Evolutionary conservation across 2,888 invertebrate species (phyloP).

Genomic region (Ectemnius continuus): DNA sequence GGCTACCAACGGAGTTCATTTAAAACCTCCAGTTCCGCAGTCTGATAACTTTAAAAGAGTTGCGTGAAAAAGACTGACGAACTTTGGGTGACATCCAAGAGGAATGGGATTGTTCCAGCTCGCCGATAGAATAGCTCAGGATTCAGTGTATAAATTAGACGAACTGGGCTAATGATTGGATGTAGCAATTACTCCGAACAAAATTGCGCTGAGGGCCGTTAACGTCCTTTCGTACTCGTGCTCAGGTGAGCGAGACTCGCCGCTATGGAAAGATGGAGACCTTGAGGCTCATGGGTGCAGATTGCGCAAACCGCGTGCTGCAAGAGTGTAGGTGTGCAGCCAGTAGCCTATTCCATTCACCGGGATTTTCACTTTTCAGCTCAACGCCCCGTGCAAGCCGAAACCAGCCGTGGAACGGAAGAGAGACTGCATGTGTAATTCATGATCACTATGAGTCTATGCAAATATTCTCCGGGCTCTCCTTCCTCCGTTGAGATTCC

Average conservation of each 20-base stretch:
- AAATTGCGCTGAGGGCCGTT: background rate
- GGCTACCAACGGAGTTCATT: too few relatives aligned
- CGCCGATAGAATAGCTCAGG: too few relatives aligned
- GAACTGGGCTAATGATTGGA: background rate
- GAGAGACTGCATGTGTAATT: background rate
- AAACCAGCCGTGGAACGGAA: conserved; percentile 42
- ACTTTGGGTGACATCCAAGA: too few relatives aligned
- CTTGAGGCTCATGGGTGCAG: conserved; percentile 43
- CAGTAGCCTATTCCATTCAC: conserved; percentile 51
- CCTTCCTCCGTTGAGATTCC: background rate
- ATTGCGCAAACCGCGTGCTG: conserved; percentile 35
- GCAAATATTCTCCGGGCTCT: conserved; percentile 1
- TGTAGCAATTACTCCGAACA: background rate
- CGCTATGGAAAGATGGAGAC: conserved; percentile 51
- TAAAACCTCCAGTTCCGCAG: too few relatives aligned
- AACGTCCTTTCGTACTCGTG: conserved; percentile 43
- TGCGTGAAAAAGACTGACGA: too few relatives aligned
- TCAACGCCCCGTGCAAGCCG: conserved; percentile 24
- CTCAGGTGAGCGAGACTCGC: conserved; percentile 60
- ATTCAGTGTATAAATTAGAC: too few relatives aligned
- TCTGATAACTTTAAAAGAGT: too few relatives aligned
- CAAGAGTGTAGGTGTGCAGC: background rate
- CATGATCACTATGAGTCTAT: background rate
- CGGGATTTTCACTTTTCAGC: conserved; percentile 60
- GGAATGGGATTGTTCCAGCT: too few relatives aligned